phyloP scores from a whole-genome alignment of 2,113 vertebrate species.

The Strigops habroptila region DNA sequence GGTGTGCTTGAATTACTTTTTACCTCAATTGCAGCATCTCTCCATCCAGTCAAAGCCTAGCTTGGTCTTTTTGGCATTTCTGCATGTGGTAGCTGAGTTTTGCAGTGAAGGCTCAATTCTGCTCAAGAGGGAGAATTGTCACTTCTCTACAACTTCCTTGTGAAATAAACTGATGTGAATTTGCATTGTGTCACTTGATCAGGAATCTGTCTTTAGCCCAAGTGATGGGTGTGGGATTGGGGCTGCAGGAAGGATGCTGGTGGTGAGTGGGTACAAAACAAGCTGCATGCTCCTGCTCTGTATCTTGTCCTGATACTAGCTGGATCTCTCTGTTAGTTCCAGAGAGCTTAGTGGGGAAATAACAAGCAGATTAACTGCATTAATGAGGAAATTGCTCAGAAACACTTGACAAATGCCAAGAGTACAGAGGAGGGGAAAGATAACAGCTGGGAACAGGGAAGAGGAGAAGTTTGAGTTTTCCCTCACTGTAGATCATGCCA shows the following conservation, averaged over 20 bases:
- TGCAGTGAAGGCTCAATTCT: neutral
- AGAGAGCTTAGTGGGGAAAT: neutral
- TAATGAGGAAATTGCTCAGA: neutral
- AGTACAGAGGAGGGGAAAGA: neutral
- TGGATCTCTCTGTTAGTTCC: neutral
- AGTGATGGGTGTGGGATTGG: neutral
- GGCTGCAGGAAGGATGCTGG: neutral
- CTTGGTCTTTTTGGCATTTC: neutral
- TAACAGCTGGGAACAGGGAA: neutral
- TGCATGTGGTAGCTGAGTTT: neutral
- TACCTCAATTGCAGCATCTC: neutral
- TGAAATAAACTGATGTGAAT: slow-evolving; percentile 41
- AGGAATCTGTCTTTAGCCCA: neutral
- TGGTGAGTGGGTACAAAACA: neutral
- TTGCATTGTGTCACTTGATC: neutral
- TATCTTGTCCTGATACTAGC: neutral
- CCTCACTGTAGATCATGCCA: neutral
- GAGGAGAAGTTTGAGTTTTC: neutral
- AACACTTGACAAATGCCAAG: neutral
- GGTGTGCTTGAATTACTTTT: neutral
- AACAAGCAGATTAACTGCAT: neutral
- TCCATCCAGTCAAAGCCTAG: neutral
- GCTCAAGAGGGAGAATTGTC: neutral
- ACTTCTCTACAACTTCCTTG: neutral
- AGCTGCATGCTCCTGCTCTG: neutral